Conservation (phyloP, 2,888 invertebrate genomes). For the Pandemis heparana region DNA sequence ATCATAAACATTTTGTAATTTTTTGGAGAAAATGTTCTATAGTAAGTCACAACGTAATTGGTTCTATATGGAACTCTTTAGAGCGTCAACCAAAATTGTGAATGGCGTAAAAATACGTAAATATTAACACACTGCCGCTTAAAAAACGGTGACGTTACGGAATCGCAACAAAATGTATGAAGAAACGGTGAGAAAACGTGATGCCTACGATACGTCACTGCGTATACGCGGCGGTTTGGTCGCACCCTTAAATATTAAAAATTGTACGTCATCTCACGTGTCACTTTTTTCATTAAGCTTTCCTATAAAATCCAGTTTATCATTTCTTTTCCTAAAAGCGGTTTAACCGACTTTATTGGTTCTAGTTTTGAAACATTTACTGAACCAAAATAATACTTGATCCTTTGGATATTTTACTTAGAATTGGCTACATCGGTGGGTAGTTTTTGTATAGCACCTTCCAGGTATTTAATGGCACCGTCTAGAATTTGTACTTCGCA, state of each 20-base stretch:
- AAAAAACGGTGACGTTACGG: no score
- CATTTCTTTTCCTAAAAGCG: not conserved
- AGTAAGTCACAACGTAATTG: no score
- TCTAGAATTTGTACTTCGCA: conserved; percentile 79
- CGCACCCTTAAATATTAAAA: no score
- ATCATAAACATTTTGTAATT: no score
- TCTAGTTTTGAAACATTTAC: not conserved
- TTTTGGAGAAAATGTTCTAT: no score
- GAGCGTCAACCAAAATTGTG: no score
- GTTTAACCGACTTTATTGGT: not conserved
- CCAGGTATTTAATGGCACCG: conserved; percentile 73
- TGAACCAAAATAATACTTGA: not conserved
- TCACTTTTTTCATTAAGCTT: not conserved
- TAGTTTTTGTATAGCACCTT: conserved; percentile 61
- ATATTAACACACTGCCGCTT: not conserved
- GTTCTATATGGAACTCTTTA: no score
- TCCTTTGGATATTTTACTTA: conserved; percentile 30
- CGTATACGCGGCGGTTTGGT: no score
- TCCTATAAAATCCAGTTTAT: not conserved
- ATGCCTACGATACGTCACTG: no score
- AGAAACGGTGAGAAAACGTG: no score
- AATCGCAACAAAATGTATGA: no score
- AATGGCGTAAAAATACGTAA: no score
- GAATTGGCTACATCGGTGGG: conserved; percentile 55
- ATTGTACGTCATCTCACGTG: not conserved